Evolutionary conservation across 2,888 invertebrate species (phyloP).

Genomic region (Arenicola marina): DNA sequence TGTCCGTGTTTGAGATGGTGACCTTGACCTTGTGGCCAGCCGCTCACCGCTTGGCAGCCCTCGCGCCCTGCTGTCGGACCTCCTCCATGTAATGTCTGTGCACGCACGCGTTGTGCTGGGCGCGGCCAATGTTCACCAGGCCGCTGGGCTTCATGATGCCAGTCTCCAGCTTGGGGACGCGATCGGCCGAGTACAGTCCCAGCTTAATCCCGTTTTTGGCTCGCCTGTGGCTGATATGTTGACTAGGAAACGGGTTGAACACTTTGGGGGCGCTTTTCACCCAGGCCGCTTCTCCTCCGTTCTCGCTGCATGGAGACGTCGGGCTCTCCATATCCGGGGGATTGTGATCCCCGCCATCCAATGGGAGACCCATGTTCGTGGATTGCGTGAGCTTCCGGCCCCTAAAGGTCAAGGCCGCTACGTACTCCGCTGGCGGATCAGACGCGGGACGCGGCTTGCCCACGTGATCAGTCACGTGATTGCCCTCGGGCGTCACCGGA

Average conservation of each 20-base stretch:
- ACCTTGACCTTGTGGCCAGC: too few species aligned
- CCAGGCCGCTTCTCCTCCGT: background rate
- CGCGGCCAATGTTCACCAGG: constrained; percentile 15
- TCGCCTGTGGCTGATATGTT: constrained; percentile 51
- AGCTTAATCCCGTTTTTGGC: constrained; percentile 54
- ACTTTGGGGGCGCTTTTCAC: constrained; percentile 28
- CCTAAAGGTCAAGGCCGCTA: too few species aligned
- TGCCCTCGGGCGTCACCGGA: too few species aligned
- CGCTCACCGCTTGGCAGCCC: background rate
- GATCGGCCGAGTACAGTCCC: constrained; percentile 53
- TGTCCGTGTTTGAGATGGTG: too few species aligned
- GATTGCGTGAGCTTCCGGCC: too few species aligned
- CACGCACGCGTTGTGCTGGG: constrained; percentile 28
- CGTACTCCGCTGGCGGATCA: too few species aligned
- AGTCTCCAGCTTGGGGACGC: constrained; percentile 17
- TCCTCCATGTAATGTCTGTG: constrained; percentile 33
- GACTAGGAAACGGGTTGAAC: constrained; percentile 56
- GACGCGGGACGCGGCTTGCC: too few species aligned
- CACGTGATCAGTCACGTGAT: too few species aligned
- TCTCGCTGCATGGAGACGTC: background rate
- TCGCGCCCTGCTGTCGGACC: background rate
- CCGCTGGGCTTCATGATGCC: constrained; percentile 6
- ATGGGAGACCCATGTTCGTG: too few species aligned
- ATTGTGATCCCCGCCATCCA: too few species aligned
- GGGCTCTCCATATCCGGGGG: too few species aligned